A percentile compares a stretch with the other conserved stretches of the same genome.
These are phyloP conservation scores for Tamias sibiricus DNA, from an alignment of 2,113 vertebrate genomes.

Conservation along the genomic window DNA sequence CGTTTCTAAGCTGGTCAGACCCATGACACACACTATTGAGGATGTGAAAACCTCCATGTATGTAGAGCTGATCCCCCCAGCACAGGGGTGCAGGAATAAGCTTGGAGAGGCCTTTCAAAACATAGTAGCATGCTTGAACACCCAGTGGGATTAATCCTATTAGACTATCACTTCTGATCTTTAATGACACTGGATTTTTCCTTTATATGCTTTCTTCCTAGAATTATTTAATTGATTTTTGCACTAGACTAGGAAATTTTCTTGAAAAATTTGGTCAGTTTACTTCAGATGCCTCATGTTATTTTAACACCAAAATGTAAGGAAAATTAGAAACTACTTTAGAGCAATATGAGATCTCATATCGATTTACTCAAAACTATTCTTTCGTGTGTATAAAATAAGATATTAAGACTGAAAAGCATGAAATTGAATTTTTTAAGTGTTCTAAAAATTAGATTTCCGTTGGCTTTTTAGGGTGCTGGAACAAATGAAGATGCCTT, in stretches of 20 bases:
- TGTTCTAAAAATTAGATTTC: constrained; percentile 24
- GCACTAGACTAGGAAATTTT: neutral
- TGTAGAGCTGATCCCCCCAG: neutral
- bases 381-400: neutral
- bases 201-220: neutral
- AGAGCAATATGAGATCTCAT: neutral
- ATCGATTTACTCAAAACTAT: neutral
- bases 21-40: neutral
- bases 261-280: neutral
- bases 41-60: neutral
- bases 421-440: constrained; percentile 43
- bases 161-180: neutral
- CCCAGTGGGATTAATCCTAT: neutral
- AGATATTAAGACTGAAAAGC: constrained; percentile 11
- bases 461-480: constrained; percentile 84
- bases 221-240: constrained; percentile 6
- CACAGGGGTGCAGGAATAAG: neutral
- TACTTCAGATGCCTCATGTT: constrained; percentile 27
- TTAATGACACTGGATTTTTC: neutral
- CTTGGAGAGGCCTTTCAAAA: neutral
- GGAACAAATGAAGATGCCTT: constrained; percentile 90
- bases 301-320: constrained; percentile 39
- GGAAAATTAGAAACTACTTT: neutral
- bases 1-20: neutral
- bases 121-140: neutral